Evolutionary conservation across 2,888 invertebrate species (phyloP), one percentile per base, ranked within the genome.

Genomic region (Gibbula magus): DNA sequence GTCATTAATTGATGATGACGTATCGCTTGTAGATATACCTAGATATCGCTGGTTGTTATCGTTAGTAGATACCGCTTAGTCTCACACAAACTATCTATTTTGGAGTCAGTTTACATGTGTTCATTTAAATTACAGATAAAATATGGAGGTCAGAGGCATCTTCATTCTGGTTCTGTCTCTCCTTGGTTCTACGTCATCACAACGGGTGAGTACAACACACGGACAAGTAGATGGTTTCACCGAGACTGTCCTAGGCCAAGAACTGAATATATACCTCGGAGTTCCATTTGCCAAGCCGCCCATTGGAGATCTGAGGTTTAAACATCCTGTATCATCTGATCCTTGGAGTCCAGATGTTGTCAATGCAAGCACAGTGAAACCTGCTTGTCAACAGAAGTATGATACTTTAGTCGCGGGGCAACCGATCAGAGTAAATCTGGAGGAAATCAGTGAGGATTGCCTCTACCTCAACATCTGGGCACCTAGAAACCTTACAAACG

Each of bases 371-470:
- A 25, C 25, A 22, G 22, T 13, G 4, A 20, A 20, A 10, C 56
- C 56, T 2, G 4, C 56, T 10, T 56, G 56, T 20, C 56, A 22
- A 20, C 56, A 56, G 25, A 20, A 10, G 20, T 56, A 20, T 25
- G 25, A 25, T 20, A 13, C 10, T 1, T 20, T 25, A 18, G 10
- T 25, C 2, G 10, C 56, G 2, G 20, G 22, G 8, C 22, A 56
- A 20, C 22, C 56, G n/a, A 22, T 22, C 22, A 56, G 56, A 56
- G 25, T 20, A 20, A 97, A 97, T 0, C 98, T 98, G 91, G 97
- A 97, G n/a, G 96, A 96, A 92, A 95, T 97, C 86, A 97, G 97
- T 52, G 98, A 99, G 94, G 98, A 99, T 93, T 99, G 98, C 91
- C 94, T 99, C 5, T 98, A 97, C 93, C 94, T 99, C 90, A 99